Evolutionary conservation across 2,113 vertebrate genomes (phyloP).

Genomic region (Poeciliopsis retropinna): DNA sequence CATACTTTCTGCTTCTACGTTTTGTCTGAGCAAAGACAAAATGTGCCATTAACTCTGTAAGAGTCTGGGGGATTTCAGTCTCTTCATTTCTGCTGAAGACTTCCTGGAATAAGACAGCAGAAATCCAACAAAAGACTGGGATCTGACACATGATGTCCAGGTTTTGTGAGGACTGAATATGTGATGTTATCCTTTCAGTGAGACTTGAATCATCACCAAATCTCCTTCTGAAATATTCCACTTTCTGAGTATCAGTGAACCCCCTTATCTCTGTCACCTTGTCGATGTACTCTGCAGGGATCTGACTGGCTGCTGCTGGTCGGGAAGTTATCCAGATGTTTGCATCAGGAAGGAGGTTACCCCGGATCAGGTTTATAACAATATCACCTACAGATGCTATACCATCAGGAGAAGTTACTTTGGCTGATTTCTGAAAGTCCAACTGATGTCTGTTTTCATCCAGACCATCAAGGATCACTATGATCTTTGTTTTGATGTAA

Average conservation of each 20-base stretch:
- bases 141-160: slow-evolving; percentile 66
- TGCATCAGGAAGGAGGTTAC: slow-evolving; percentile 50
- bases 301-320: slow-evolving; percentile 50
- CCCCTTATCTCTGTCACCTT: slow-evolving; percentile 22
- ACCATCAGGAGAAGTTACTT: slow-evolving; percentile 23
- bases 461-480: slow-evolving; percentile 61
- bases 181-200: slow-evolving; percentile 23
- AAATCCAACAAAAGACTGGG: slow-evolving; percentile 69
- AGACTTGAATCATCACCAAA: neutral
- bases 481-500: neutral
- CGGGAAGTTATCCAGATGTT: slow-evolving; percentile 58
- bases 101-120: slow-evolving; percentile 51
- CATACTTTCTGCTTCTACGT: slow-evolving; percentile 40
- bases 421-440: slow-evolving; percentile 21
- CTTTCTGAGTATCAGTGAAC: slow-evolving; percentile 57
- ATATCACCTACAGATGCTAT: slow-evolving; percentile 28
- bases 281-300: slow-evolving; percentile 35
- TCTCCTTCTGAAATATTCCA: slow-evolving; percentile 53
- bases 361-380: slow-evolving; percentile 50
- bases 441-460: slow-evolving; percentile 60
- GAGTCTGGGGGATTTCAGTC: slow-evolving; percentile 43
- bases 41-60: slow-evolving; percentile 65
- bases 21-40: slow-evolving; percentile 48
- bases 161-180: slow-evolving; percentile 45
- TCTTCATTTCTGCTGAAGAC: neutral